Percentiles rank a stretch among this genome's conserved stretches.
Conservation (phyloP, 2,113 vertebrate genomes). For the Lophotis ruficrista region DNA sequence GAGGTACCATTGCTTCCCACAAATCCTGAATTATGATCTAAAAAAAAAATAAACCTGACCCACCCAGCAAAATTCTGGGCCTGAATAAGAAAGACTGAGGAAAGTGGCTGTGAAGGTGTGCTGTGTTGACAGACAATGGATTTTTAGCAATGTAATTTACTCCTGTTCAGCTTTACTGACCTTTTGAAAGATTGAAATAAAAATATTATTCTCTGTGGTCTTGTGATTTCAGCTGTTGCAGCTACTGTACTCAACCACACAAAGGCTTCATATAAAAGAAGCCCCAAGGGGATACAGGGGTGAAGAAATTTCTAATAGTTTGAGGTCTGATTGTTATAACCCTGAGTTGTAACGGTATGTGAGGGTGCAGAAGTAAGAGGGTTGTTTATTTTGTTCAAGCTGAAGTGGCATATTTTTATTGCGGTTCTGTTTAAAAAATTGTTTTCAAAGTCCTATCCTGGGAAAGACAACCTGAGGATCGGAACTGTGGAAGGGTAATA, state of each 20-base stretch:
- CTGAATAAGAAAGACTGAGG: constrained; percentile 35
- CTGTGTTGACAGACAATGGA: constrained; percentile 56
- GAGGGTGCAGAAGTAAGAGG: background rate
- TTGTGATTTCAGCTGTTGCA: constrained; percentile 47
- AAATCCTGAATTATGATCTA: background rate
- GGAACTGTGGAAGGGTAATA: background rate
- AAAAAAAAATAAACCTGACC: background rate
- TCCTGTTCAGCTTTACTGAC: constrained; percentile 69
- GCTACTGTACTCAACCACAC: constrained; percentile 15
- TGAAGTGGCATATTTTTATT: background rate
- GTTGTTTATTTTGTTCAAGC: background rate
- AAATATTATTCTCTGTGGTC: constrained; percentile 63
- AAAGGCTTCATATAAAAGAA: constrained; percentile 52
- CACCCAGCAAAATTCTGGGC: constrained; percentile 14
- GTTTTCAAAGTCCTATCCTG: background rate
- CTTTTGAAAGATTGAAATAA: constrained; percentile 75
- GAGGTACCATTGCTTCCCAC: background rate
- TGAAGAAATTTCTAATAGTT: constrained; percentile 33
- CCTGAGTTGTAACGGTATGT: background rate
- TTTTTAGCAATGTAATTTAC: constrained; percentile 71
- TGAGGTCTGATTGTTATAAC: background rate
- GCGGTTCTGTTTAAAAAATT: background rate
- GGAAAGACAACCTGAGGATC: background rate
- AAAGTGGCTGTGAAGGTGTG: constrained; percentile 51
- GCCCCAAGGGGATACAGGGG: background rate